phyloP scores from a whole-genome alignment of 2,888 invertebrate genomes.

The Pachydiplax longipennis region DNA sequence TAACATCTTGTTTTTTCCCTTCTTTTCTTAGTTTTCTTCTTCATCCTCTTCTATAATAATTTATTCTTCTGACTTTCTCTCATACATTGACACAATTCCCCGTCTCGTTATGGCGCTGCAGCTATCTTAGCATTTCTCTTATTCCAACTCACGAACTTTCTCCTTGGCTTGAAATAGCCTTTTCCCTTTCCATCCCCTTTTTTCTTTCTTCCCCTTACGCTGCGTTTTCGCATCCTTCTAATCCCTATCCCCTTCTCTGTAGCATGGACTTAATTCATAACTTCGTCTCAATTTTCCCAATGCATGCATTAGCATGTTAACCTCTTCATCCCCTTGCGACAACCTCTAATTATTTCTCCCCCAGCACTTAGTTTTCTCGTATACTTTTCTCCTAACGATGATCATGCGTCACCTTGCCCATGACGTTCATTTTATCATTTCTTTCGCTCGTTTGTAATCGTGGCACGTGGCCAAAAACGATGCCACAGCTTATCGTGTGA shows the following conservation, averaged over 20 bases:
- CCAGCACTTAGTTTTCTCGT: neutral
- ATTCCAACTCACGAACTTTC: neutral
- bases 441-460: neutral
- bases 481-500: too few species aligned
- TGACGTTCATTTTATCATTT: neutral
- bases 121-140: neutral
- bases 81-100: neutral
- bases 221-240: neutral
- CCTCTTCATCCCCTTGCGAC: neutral
- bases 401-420: too few species aligned
- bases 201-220: neutral
- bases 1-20: neutral
- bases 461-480: neutral
- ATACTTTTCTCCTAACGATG: neutral
- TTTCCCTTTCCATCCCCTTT: neutral
- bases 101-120: neutral
- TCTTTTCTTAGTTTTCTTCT: neutral
- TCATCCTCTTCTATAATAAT: too few species aligned
- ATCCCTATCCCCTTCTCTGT: neutral
- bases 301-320: neutral
- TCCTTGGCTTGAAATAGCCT: too few species aligned
- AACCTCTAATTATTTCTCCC: neutral
- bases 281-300: neutral
- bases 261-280: constrained; percentile 12
- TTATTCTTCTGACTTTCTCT: too few species aligned